Conservation (phyloP, 2,113 vertebrate genomes). For the Dromaius novaehollandiae region DNA sequence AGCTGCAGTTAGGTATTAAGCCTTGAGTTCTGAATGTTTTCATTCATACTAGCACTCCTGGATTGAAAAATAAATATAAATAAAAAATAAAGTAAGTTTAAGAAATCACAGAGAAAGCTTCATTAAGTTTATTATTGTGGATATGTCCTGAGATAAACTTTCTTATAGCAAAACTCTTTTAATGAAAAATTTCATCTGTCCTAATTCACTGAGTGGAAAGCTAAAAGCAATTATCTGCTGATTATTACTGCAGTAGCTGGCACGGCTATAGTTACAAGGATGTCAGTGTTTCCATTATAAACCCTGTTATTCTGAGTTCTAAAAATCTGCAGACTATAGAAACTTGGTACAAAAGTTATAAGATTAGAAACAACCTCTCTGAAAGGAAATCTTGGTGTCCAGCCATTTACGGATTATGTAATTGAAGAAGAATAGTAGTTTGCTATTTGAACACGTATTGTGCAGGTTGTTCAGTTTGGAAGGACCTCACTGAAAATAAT, state of each 20-base stretch:
- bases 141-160: background rate
- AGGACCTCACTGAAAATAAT: background rate
- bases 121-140: background rate
- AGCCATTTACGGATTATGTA: background rate
- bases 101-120: background rate
- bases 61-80: background rate
- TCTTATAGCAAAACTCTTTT: background rate
- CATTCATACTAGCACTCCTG: background rate
- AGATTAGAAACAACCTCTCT: background rate
- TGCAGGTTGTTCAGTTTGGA: background rate
- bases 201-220: background rate
- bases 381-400: background rate
- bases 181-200: constrained; percentile 24
- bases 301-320: background rate
- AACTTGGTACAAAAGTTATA: background rate
- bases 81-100: background rate
- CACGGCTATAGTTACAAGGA: background rate
- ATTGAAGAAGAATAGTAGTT: background rate
- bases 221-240: constrained; percentile 12
- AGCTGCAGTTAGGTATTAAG: background rate
- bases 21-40: background rate
- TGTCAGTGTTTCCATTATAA: background rate
- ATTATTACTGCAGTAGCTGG: background rate
- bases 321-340: background rate
- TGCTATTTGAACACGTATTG: background rate